Base-by-base conservation (phyloP, 2,888 invertebrate genomes). In the Ectropis crepuscularia region DNA sequence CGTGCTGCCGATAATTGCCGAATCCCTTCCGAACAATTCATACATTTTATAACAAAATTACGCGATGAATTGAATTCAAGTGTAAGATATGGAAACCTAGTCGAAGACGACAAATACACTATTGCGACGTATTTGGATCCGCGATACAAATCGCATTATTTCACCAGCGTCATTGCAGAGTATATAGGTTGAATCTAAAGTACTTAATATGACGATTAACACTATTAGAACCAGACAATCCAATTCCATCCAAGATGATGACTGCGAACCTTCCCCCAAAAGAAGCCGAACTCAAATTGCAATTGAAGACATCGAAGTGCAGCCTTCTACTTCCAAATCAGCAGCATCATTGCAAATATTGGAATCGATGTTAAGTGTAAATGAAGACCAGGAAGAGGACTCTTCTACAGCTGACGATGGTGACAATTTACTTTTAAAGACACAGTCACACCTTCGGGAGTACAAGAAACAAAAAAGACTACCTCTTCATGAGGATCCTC, bases 101-200 rank as follows among this genome's bases (percentile, higher is more conserved):
- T 57, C 61, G 51, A 65, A 65, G 58, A 59, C 48, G 43, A 43
- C 43, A 43, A 43, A 43, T 43, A 43, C 43, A 43, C 43, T 43
- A 43, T 43, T 43, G 63, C 69, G 62, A 66, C 64, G 61, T 70
- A 70, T 67, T 67, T 70, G 57, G 67, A 67, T 70, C 67, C 67
- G 61, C 69, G 65, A 61, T 67, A 67, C 45, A 70, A 43, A 43
- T 43, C 43, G 43, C 43, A 43, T 43, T 43, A 10, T 43, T 43
- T 43, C 43, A 43, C 43, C 43, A 43, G 43, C 43, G 43, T 43
- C 43, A 10, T 43, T 43, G 43, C 69, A 63, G 69, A 70, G n/a
- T n/a, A n/a, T n/a, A 65, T 67, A 70, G 67, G 67, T 69, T 66
- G 64, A 69, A 62, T 61, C 66, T 57, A 66, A 69, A 69, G 57